Evolutionary conservation across 2,888 invertebrate genomes (phyloP).

Genomic region (Agrotis clavis): DNA sequence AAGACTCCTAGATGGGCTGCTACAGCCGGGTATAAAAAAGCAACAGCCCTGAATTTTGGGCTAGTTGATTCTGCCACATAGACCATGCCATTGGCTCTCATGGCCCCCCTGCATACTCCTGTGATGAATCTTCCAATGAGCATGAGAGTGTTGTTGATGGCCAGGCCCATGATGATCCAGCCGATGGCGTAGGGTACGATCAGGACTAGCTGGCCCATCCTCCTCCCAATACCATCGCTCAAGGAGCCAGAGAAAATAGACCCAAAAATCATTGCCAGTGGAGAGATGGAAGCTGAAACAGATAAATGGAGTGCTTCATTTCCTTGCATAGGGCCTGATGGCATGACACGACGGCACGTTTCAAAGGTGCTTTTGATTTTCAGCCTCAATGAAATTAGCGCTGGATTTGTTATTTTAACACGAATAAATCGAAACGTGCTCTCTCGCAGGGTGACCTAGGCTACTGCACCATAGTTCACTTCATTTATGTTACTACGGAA

Average conservation of each 20-base stretch:
- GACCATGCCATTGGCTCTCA: background rate
- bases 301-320: background rate
- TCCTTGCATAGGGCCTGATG: background rate
- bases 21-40: constrained; percentile 68
- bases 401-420: too few relatives aligned
- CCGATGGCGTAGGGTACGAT: constrained; percentile 60
- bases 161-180: constrained; percentile 72
- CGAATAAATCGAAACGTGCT: too few relatives aligned
- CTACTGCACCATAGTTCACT: too few relatives aligned
- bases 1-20: constrained; percentile 69
- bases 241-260: constrained; percentile 56
- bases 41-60: constrained; percentile 45
- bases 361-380: too few relatives aligned
- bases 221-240: constrained; percentile 2
- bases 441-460: too few relatives aligned
- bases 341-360: too few relatives aligned
- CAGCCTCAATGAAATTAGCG: too few relatives aligned
- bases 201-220: background rate
- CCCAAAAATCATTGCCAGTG: constrained; percentile 71
- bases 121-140: constrained; percentile 74
- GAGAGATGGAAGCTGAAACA: constrained; percentile 18
- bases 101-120: constrained; percentile 64
- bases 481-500: too few relatives aligned
- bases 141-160: constrained; percentile 65
- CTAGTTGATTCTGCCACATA: constrained; percentile 1